Evolutionary conservation across 1,140 invertebrate species (phyloP), one percentile per base, ranked within the genome.

Genomic region (Littorina saxatilis): DNA sequence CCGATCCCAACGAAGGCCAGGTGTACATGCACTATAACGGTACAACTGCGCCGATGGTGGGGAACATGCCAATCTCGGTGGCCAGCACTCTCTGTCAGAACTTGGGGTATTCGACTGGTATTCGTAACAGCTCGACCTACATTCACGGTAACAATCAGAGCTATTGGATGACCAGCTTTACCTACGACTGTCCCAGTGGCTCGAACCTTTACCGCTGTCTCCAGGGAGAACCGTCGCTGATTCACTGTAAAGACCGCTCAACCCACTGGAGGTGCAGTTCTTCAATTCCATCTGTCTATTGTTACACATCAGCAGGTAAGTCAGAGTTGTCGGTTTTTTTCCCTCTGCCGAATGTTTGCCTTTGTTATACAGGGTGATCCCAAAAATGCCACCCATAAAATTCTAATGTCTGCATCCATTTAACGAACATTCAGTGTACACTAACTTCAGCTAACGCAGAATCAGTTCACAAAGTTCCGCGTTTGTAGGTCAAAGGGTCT

Each of bases 271-370:
- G 7, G 27, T 4, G 3, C 55, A n/a, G n/a, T n/a, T n/a, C n/a
- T n/a, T n/a, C n/a, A n/a, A 3, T 29, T 27, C 27, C 61, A 17
- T 32, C n/a, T 35, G 61, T 63, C 29, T 5, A 13, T 32, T 63
- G 61, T 32, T 63, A 63, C 61, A 15, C 61, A 5, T 63, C 61
- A n/a, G 55, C 55, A 63, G 61, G 61, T 63, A 63, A 0, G 61
- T 61, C 27, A 7, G 23, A n/a, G n/a, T n/a, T n/a, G n/a, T n/a
- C n/a, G n/a, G n/a, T n/a, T n/a, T n/a, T n/a, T n/a, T n/a, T n/a
- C n/a, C n/a, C n/a, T n/a, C n/a, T n/a, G n/a, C n/a, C n/a, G n/a
- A n/a, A n/a, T n/a, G n/a, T n/a, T n/a, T n/a, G n/a, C n/a, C n/a
- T n/a, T n/a, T n/a, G n/a, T n/a, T n/a, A n/a, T n/a, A n/a, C n/a